These are phyloP conservation scores for Pseudomugil tenellus DNA, from an alignment of 2,797 vertebrate genomes.

Conservation along the genomic window DNA sequence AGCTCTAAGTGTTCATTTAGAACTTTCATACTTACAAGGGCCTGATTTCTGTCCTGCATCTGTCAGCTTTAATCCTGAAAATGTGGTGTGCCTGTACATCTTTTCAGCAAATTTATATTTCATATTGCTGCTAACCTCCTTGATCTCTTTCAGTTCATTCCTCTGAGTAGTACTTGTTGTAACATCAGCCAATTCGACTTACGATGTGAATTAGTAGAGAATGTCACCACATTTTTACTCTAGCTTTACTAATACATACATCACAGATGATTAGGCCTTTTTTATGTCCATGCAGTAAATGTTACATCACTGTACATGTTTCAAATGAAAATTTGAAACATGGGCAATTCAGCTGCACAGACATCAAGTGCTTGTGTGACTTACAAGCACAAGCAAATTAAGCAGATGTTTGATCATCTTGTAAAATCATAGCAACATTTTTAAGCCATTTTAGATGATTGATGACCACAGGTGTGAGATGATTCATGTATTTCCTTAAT, in stretches of 20 bases:
- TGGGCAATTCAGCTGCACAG: neutral
- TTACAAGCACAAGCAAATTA: neutral
- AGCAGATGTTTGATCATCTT: neutral
- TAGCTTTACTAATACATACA: conserved; percentile 27
- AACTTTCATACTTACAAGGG: conserved; percentile 1
- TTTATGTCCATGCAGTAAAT: conserved; percentile 21
- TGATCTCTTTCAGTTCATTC: conserved; percentile 6
- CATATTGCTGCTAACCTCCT: too few relatives aligned
- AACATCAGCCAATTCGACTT: conserved; percentile 26
- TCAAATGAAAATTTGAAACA: neutral
- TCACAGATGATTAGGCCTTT: conserved; percentile 27
- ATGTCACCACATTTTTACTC: neutral
- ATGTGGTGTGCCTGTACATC: conserved; percentile 4
- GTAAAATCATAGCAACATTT: neutral
- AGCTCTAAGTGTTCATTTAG: neutral
- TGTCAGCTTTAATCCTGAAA: conserved; percentile 19
- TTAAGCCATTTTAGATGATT: neutral
- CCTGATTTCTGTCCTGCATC: neutral
- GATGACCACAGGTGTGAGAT: neutral
- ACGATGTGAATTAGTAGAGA: conserved; percentile 29
- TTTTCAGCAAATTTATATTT: conserved; percentile 19
- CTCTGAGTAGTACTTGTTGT: neutral
- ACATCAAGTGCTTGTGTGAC: neutral
- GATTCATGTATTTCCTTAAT: neutral
- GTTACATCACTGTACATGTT: neutral